Percentiles rank a stretch among this genome's conserved stretches.
These are phyloP conservation scores for Grus americana DNA, from an alignment of 2,113 vertebrate species.

Conservation along the genomic window DNA sequence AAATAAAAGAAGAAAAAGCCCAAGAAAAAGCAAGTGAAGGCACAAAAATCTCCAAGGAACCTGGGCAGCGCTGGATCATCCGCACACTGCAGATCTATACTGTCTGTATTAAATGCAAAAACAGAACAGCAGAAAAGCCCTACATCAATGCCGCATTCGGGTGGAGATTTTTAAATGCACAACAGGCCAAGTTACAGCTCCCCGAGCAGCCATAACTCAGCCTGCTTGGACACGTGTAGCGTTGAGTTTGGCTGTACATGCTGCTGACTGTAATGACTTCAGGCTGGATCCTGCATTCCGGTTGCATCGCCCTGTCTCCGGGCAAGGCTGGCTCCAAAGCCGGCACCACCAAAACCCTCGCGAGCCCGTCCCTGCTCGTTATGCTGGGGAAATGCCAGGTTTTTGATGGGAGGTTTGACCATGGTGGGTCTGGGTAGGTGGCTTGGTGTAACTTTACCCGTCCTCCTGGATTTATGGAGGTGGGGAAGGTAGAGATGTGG, in stretches of 20 bases:
- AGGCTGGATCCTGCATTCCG: background rate
- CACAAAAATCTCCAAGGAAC: background rate
- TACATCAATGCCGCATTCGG: background rate
- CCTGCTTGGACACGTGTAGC: background rate
- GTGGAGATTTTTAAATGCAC: background rate
- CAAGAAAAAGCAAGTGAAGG: background rate
- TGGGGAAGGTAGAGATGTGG: background rate
- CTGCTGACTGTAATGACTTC: background rate
- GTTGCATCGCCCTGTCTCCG: background rate
- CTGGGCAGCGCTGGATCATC: background rate
- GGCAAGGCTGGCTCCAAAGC: background rate
- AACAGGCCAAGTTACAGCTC: background rate
- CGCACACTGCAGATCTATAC: background rate
- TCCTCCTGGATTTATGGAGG: background rate
- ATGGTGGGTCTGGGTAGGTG: background rate
- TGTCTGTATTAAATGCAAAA: background rate
- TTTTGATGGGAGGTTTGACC: background rate
- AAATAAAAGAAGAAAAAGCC: background rate
- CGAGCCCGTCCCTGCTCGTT: rapidly evolving
- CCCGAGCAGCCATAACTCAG: slow-evolving; percentile 12
- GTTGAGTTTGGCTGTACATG: background rate
- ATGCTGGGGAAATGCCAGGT: rapidly evolving
- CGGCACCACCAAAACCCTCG: rapidly evolving
- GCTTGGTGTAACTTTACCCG: background rate
- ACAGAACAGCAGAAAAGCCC: background rate